Evolutionary conservation across 1,140 invertebrate genomes (phyloP).

Genomic region (Stegodyphus dumicola): DNA sequence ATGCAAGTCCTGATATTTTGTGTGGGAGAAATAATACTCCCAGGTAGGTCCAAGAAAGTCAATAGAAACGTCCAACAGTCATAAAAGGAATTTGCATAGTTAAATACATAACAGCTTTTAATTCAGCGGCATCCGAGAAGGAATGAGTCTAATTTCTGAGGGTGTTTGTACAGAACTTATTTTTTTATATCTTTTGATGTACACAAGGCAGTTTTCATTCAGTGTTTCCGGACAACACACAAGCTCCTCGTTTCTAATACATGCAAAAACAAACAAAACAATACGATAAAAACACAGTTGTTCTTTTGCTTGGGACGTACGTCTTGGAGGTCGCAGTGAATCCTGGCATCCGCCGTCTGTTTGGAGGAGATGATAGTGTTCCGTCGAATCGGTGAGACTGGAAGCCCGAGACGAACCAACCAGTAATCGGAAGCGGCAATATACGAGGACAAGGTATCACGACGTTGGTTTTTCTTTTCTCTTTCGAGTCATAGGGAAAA

Average conservation of each 20-base stretch:
- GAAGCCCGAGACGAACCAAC: conserved; percentile 16
- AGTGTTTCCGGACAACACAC: not conserved
- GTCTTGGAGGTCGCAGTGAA: not conserved
- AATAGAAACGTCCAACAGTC: conserved; percentile 47
- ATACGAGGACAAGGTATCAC: not conserved
- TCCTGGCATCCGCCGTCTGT: not conserved
- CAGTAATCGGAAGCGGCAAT: not conserved
- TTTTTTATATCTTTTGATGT: conserved; percentile 37
- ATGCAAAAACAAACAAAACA: conserved; percentile 15
- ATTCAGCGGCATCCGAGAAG: conserved; percentile 41
- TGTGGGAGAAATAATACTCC: not conserved
- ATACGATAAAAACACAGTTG: not conserved
- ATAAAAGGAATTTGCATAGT: conserved; percentile 57
- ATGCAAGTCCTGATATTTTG: not conserved
- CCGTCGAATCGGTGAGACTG: conserved; percentile 1
- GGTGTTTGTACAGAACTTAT: conserved; percentile 44
- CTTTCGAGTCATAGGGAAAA: not conserved
- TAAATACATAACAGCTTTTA: conserved; percentile 58
- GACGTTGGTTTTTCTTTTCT: conserved; percentile 3
- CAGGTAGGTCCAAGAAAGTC: not conserved
- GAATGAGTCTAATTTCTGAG: conserved; percentile 4
- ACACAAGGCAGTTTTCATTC: conserved; percentile 53
- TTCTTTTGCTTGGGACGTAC: conserved; percentile 22
- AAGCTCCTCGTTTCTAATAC: conserved; percentile 50
- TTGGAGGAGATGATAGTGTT: not conserved